Percentiles rank a stretch among this genome's conserved stretches.
Evolutionary conservation across 2,113 vertebrate species (phyloP).

Genomic region (Grammomys dolichurus): DNA sequence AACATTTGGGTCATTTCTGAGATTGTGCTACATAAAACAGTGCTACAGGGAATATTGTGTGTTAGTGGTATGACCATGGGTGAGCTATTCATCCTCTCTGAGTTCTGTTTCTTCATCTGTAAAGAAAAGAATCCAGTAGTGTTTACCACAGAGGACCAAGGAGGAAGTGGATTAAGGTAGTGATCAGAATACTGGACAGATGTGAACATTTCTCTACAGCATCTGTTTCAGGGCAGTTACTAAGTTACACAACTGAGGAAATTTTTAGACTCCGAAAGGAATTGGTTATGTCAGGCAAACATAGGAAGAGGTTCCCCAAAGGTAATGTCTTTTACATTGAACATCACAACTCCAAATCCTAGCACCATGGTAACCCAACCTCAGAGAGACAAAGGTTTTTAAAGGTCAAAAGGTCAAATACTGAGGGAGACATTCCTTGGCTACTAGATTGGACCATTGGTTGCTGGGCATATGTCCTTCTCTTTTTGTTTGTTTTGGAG

Average conservation of each 20-base stretch:
- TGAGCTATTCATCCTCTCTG: background rate
- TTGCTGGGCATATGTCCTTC: background rate
- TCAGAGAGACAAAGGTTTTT: background rate
- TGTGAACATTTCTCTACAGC: background rate
- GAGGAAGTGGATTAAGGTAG: background rate
- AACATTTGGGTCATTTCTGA: background rate
- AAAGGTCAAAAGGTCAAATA: background rate
- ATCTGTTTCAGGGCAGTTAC: background rate
- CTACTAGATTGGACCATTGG: background rate
- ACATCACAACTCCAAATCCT: background rate
- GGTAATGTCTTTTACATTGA: background rate
- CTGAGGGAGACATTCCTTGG: background rate
- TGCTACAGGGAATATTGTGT: background rate
- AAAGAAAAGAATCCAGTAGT: conserved; percentile 4
- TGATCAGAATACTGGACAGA: background rate
- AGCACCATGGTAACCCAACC: background rate
- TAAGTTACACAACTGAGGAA: background rate
- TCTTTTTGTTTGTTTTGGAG: background rate
- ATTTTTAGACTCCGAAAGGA: background rate
- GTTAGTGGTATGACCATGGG: background rate
- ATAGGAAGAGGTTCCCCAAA: background rate
- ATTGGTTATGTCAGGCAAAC: background rate
- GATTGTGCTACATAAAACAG: background rate
- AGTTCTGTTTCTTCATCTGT: background rate
- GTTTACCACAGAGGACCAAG: background rate